phyloP scores from a whole-genome alignment of 2,797 vertebrate species.

The Rousettus madagascariensis region DNA sequence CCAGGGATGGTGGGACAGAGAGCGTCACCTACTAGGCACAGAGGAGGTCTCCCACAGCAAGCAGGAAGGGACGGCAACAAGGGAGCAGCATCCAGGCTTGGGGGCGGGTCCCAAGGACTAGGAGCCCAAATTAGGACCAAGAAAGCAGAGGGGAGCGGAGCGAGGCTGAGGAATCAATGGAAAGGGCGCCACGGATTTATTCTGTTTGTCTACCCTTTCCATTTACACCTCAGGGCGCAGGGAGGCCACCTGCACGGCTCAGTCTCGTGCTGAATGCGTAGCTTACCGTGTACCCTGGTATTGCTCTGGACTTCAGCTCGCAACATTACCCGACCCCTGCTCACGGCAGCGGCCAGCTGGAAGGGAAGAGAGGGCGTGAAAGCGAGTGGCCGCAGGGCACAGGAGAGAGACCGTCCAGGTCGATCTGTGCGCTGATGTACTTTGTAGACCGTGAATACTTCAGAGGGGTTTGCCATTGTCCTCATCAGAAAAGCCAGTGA shows the following conservation, averaged over 20 bases:
- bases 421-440: not conserved
- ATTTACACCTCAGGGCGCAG: accelerated
- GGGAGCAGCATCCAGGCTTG: not conserved
- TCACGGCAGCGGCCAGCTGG: no score
- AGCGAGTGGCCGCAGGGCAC: accelerated
- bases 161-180: not conserved
- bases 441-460: accelerated
- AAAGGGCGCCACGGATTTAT: not conserved
- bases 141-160: not conserved
- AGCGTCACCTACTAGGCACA: accelerated
- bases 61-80: not conserved
- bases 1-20: not conserved
- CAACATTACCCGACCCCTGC: not conserved
- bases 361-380: no score
- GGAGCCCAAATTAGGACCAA: not conserved
- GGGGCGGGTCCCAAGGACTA: not conserved
- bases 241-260: no score
- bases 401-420: not conserved
- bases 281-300: accelerated
- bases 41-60: accelerated
- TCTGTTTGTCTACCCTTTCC: no score
- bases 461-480: accelerated
- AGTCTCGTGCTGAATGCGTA: accelerated
- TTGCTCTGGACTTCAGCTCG: not conserved
- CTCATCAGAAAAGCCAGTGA: accelerated